phyloP scores from a whole-genome alignment of 2,888 invertebrate genomes.

The Drosophila multiciliata region DNA sequence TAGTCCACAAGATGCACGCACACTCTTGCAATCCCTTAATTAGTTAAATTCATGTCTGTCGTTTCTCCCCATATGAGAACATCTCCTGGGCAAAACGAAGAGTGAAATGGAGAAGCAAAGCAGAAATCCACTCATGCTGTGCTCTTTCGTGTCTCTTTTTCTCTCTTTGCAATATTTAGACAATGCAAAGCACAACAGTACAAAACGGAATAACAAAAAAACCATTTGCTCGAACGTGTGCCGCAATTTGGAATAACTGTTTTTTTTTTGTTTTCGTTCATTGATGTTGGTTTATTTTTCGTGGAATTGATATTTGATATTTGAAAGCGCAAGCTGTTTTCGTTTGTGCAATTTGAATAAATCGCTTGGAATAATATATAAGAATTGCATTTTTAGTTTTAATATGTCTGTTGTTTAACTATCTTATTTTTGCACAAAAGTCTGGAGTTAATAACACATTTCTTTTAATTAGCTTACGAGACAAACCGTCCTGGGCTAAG shows the following conservation, averaged over 20 bases:
- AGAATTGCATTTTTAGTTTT: neutral
- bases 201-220: neutral
- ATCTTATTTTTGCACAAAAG: neutral
- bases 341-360: neutral
- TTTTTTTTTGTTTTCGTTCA: neutral
- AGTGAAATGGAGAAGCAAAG: neutral
- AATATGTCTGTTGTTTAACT: neutral
- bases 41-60: neutral
- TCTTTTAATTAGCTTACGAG: neutral
- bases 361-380: neutral
- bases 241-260: neutral
- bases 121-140: neutral
- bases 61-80: neutral
- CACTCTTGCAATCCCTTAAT: neutral
- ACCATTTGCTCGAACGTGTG: conserved; percentile 2
- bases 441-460: neutral
- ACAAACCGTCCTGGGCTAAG: conserved; percentile 11
- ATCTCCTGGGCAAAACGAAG: neutral
- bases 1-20: neutral
- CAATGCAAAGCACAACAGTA: neutral
- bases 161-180: neutral
- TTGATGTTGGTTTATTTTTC: neutral
- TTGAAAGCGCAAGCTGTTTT: neutral
- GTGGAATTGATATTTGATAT: conserved; percentile 11
- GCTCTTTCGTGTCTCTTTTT: neutral